Conservation (phyloP, 2,797 vertebrate genomes). For the Lepilemur septentrionalis region DNA sequence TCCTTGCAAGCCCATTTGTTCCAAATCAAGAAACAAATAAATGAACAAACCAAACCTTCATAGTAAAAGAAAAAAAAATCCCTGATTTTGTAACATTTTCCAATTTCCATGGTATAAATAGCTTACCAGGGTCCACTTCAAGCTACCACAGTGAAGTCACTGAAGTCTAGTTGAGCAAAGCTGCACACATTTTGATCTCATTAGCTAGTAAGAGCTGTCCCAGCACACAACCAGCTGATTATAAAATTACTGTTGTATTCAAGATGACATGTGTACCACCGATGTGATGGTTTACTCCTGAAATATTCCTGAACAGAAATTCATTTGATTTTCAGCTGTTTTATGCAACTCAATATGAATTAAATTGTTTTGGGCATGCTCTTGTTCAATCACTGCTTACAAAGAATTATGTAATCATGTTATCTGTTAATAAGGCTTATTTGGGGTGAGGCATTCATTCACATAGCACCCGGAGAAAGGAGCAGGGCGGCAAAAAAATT, state of each 20-base stretch:
- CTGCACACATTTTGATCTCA: too few relatives aligned
- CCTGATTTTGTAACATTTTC: neutral
- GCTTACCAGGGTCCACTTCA: neutral
- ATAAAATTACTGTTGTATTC: neutral
- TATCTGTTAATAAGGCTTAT: constrained; percentile 4
- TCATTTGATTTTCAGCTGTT: constrained; percentile 49
- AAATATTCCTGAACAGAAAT: neutral
- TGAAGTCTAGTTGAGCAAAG: neutral
- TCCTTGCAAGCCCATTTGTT: too few relatives aligned
- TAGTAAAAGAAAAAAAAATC: neutral
- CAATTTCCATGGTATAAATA: neutral
- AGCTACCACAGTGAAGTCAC: neutral
- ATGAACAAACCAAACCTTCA: too few relatives aligned
- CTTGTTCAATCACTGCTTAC: neutral
- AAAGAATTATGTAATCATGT: constrained; percentile 26
- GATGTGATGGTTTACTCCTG: neutral
- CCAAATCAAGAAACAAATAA: too few relatives aligned
- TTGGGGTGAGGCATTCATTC: neutral
- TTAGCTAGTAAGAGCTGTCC: too few relatives aligned
- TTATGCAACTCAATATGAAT: neutral
- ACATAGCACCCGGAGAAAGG: neutral
- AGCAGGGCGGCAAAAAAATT: rapidly evolving
- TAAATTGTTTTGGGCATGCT: neutral
- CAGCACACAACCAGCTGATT: neutral
- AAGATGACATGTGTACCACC: neutral